phyloP scores from a whole-genome alignment of 2,797 vertebrate species.

The Varecia variegata region DNA sequence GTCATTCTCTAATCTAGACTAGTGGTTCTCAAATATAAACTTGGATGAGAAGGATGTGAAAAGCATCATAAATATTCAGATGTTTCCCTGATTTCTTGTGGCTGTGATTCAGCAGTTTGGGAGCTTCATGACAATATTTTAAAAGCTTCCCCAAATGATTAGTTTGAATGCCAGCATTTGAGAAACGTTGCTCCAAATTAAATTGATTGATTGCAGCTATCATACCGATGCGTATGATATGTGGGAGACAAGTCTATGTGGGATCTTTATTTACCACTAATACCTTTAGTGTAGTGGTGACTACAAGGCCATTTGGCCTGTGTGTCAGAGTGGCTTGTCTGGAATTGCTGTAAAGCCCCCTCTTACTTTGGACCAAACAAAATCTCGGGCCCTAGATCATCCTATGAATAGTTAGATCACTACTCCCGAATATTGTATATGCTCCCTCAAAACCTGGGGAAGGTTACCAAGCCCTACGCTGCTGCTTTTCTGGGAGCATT shows the following conservation, averaged over 20 bases:
- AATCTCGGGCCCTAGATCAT: background rate
- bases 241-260: background rate
- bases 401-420: background rate
- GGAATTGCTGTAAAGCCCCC: background rate
- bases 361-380: background rate
- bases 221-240: background rate
- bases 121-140: background rate
- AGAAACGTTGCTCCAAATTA: background rate
- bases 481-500: background rate
- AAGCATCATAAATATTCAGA: background rate
- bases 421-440: too few relatives aligned
- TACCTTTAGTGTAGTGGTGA: background rate
- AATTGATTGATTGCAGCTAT: background rate
- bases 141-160: background rate
- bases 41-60: background rate
- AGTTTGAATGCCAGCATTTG: background rate
- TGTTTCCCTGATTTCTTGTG: background rate
- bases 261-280: background rate
- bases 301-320: background rate
- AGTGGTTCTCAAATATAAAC: background rate
- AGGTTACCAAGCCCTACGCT: background rate
- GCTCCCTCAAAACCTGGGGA: too few relatives aligned
- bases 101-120: background rate
- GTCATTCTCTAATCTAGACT: background rate
- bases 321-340: background rate